These are phyloP conservation scores for Cardiocondyla obscurior DNA, from an alignment of 1,140 invertebrate species.

Conservation along the genomic window DNA sequence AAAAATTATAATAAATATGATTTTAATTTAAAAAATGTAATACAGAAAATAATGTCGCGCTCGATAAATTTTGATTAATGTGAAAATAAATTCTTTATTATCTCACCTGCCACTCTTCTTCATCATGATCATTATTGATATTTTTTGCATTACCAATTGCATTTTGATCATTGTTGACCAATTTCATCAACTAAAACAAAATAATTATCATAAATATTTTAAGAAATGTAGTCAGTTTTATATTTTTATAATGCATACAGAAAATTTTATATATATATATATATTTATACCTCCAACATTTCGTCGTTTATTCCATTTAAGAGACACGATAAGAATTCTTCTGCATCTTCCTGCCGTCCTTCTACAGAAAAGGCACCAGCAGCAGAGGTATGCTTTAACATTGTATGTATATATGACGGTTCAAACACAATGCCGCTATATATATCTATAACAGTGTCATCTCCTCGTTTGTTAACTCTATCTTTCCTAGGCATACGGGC, in stretches of 20 bases:
- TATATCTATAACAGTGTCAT: conserved; percentile 78
- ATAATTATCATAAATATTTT: background rate
- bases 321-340: conserved; percentile 96
- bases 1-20: background rate
- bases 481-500: conserved; percentile 84
- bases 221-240: background rate
- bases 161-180: conserved; percentile 84
- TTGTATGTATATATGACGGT: conserved; percentile 91
- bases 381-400: conserved; percentile 89
- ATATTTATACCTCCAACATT: conserved; percentile 91
- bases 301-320: conserved; percentile 98
- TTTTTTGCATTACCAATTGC: conserved; percentile 61
- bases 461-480: conserved; percentile 76
- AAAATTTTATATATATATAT: too few relatives aligned
- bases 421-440: conserved; percentile 90
- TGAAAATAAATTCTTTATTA: background rate
- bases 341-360: conserved; percentile 96
- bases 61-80: conserved; percentile 19
- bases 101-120: conserved; percentile 91
- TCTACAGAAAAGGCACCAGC: conserved; percentile 89
- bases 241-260: conserved; percentile 16
- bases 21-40: background rate
- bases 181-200: conserved; percentile 87
- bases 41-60: background rate
- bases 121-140: conserved; percentile 83